Base-by-base conservation (phyloP, 1,140 invertebrate species). In the Pogonus chalceus region DNA sequence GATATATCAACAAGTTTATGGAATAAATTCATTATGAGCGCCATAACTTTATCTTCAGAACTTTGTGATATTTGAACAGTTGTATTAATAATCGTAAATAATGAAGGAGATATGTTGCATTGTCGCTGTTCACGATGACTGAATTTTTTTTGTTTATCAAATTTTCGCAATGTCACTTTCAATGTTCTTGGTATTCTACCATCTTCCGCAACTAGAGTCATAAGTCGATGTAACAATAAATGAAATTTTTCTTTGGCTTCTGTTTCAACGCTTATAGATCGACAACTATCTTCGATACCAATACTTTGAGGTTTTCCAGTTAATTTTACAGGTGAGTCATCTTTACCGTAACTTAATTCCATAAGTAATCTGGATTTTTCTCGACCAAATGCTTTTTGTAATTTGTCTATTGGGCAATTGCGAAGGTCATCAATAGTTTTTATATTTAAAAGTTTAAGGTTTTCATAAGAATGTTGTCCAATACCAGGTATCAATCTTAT, bases 101-200 rank as follows among this genome's bases (percentile, higher is more conserved):
- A 69, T 18, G 81, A 78, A 7, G 79, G 73, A 43, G 82, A 79
- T 47, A 88, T 74, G 56, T 81, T 79, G 56, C 80, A 82, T 60
- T 88, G 85, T 53, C 82, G 79, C 2, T 80, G 84, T 67, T 88
- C 85, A 43, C 85, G 76, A 60, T 83, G 82, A 60, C 81, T 78
- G 4, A 71, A 72, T 55, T 75, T 77, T 63, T 70, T 77, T 65
- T 60, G 74, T 58, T 71, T 74, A 69, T 81, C 80, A 66, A 75
- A 77, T 61, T 86, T 87, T 20, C 87, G 71, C 18, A 88, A 73
- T 21, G 84, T 84, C 23, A 89, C 73, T 68, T 82, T 83, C 52
- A 89, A 73, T 24, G 83, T 79, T 56, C 80, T 75, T 23, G 87
- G 87, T 60, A 84, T 78, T 57, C 87, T 76, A 4, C 86, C 86